Evolutionary conservation across 2,888 invertebrate species (phyloP), one percentile per base, ranked within the genome.

Genomic region (Uloborus plumipes): DNA sequence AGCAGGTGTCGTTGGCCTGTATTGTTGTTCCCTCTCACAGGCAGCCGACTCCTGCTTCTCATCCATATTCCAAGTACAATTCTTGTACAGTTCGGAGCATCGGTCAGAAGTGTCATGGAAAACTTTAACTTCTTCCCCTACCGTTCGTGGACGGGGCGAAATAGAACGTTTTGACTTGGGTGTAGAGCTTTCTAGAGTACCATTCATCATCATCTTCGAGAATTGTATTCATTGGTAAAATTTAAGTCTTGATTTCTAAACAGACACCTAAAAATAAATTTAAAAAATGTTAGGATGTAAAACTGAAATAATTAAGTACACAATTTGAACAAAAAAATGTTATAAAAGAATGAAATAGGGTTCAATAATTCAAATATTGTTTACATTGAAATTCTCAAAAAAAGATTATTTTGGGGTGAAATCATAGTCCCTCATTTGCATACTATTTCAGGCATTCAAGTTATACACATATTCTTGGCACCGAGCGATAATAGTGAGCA

Each of bases 71-170:
- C n/a, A n/a, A n/a, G n/a, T n/a, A n/a, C n/a, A n/a, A n/a, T n/a
- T 74, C 55, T 59, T 66, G 59, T 18, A 31, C 15, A 18, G 50
- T 50, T 76, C 67, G 15, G 26, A 16, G 9, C n/a, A 26, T 9
- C 20, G n/a, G 16, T 51, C 31, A 7, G 47, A 62, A 9, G 59
- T 18, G 61, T 80, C 79, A 73, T 55, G 79, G 51, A 80, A 80
- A 15, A 26, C 50, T 59, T 18, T 72, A 22, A 58, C 71, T 49
- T 83, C 83, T 51, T 73, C 51, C 55, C 83, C 83, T 4, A 76
- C 73, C 15, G 65, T 69, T 16, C 67, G 77, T 39, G 83, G 77
- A 59, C 83, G 59, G 11, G 64, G 58, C 39, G 72, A 72, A 53
- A 58, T 26, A 31, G 50, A 39, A 26, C 72, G 18, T 62, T 72